Evolutionary conservation across 2,888 invertebrate genomes (phyloP).

Genomic region (Mallateleia sp.): DNA sequence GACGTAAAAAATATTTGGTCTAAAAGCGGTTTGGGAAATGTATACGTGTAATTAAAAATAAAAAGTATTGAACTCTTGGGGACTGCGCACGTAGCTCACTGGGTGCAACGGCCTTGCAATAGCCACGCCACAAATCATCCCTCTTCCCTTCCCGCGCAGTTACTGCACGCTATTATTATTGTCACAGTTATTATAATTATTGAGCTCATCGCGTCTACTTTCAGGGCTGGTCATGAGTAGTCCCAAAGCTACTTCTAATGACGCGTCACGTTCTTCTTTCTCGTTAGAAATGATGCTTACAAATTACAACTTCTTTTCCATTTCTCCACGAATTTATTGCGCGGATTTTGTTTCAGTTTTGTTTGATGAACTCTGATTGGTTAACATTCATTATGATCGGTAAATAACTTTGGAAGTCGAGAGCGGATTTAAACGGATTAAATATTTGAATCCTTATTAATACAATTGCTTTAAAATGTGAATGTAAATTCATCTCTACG

Average conservation of each 20-base stretch:
- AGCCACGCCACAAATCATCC: conserved; percentile 72
- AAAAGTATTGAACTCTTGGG: conserved; percentile 54
- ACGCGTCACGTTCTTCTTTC: conserved; percentile 50
- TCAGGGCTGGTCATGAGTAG: conserved; percentile 82
- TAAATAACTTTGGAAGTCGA: no score
- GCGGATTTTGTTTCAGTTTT: no score
- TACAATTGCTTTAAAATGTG: no score
- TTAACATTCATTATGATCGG: no score
- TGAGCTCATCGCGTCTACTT: conserved; percentile 84
- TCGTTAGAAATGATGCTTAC: neutral
- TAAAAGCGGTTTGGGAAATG: conserved; percentile 35
- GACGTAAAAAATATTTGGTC: conserved; percentile 17
- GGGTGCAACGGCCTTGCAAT: conserved; percentile 83
- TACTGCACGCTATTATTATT: conserved; percentile 85
- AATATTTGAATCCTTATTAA: no score
- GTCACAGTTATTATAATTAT: conserved; percentile 87
- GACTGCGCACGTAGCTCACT: conserved; percentile 33
- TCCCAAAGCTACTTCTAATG: conserved; percentile 72
- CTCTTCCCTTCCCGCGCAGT: conserved; percentile 67
- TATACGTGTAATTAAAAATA: conserved; percentile 53
- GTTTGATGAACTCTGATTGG: no score
- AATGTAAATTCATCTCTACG: no score
- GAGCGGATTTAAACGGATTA: no score
- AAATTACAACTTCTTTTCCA: neutral
- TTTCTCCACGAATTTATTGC: no score